Base-by-base conservation (phyloP, 2,797 vertebrate genomes). In the Loris lydekkerianus region DNA sequence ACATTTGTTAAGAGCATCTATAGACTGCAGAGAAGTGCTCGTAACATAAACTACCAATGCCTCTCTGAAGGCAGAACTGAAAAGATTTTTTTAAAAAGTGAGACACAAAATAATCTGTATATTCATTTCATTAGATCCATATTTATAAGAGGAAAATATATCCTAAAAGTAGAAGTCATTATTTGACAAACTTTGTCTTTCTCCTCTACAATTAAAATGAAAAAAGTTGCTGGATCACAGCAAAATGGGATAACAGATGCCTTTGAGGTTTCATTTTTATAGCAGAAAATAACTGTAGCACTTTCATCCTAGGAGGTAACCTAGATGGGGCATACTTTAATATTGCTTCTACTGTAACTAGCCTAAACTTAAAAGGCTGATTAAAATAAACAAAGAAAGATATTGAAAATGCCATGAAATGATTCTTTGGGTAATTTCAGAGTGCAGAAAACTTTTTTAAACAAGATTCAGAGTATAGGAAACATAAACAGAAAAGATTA, bases 381-480 rank as follows among this genome's bases (percentile, higher is more conserved):
- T 76, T 56, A 73, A 81, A 81, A 85, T 78, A 94, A 84, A 17
- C 17, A 89, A 86, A 72, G 15, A 21, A 87, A 81, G 11, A 82
- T 11, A 72, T 60, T 83, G 65, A 77, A 83, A 84, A 96, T 80
- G 27, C 67, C 17, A 80, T 65, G 37, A 91, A n/a, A 84, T 72
- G 6, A 84, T 83, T 88, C 31, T 91, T 83, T 72, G 40, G 43
- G 65, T 40, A 87, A 94, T 84, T 37, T 78, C 63, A 63, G 20
- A 21, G 31, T 27, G 20, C 25, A 80, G 17, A 91, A 91, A 77
- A 15, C 37, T 94, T 94, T 95, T 73, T 23, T 72, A 78, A 72
- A 77, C 10, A 70, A 96, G 37, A 83, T 27, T 87, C n/a, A 5
- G 69, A 49, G 29, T 91, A 13, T 11, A 63, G 31, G 21, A 82